A percentile compares a stretch with the other conserved stretches of the same genome.
These are phyloP conservation scores for Petrocephalus sullivani DNA, from an alignment of 2,797 vertebrate species.

Conservation along the genomic window DNA sequence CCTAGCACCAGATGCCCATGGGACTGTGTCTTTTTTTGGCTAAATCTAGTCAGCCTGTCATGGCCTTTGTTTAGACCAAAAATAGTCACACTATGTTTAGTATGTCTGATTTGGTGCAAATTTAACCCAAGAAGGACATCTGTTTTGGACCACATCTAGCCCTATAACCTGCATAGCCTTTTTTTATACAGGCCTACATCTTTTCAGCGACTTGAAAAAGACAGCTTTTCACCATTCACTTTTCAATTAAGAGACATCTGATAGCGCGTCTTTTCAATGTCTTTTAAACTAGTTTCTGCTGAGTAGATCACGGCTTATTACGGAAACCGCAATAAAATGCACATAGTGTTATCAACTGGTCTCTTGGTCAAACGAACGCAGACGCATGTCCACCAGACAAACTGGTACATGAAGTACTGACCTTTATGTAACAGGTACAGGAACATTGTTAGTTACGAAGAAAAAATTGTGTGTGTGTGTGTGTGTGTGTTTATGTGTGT, in stretches of 20 bases:
- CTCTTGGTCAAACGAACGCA: too few relatives aligned
- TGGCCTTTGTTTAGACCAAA: not conserved
- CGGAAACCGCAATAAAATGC: not conserved
- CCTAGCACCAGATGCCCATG: not conserved
- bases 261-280: not conserved
- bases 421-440: too few relatives aligned
- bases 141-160: not conserved
- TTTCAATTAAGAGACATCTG: not conserved
- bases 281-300: not conserved
- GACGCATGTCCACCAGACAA: too few relatives aligned
- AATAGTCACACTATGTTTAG: not conserved
- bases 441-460: too few relatives aligned
- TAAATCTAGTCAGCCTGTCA: not conserved
- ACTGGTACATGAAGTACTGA: too few relatives aligned
- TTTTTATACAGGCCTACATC: not conserved
- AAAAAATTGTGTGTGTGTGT: too few relatives aligned
- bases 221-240: not conserved
- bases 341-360: not conserved
- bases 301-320: not conserved
- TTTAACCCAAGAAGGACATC: not conserved
- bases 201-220: not conserved
- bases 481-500: too few relatives aligned
- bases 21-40: not conserved
- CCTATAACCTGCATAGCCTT: not conserved
- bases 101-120: not conserved